Evolutionary conservation across 2,797 vertebrate genomes (phyloP), one percentile per base, ranked within the genome.

Genomic region (Avahi laniger): DNA sequence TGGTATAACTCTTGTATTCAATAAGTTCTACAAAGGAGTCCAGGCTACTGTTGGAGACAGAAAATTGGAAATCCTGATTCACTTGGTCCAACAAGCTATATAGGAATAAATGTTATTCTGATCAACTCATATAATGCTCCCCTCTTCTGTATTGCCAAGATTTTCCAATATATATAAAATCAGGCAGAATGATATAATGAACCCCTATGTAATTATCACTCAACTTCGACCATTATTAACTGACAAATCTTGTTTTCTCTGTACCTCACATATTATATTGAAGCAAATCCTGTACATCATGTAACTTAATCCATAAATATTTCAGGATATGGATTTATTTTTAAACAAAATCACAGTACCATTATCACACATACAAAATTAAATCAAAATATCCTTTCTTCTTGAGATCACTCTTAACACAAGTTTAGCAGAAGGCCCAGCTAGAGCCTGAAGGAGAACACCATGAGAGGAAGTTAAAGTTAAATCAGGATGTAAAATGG

Each of bases 41-140:
- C 26, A 90, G 33, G 33, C 67, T 93, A 28, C 30, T 48, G 2
- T 28, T 94, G 26, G 35, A 57, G 30, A 85, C 15, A 80, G 46
- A 72, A 84, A 67, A 91, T 67, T 78, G 14, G 63, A 96, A 89
- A 92, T 94, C 67, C 59, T 76, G 67, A 81, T 69, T 95, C 22
- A 69, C 52, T 54, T 97, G 17, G 15, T 54, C 30, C 26, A 69
- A 85, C 18, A 85, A 50, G 22, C 38, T 92, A 28, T 48, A 38
- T 15, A 54, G 41, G 48, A 90, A 63, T 87, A 85, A 48, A 83
- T 33, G 50, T 67, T 85, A 84, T 61, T 92, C 54, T 85, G 59
- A 76, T 81, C 59, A 89, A 70, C 5, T 70, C 35, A 76, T n/a
- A 76, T n/a, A 30, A 46, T 50, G 65, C 38, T 43, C 7, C 22